Percentiles rank a stretch among this genome's conserved stretches.
Evolutionary conservation across 1,140 invertebrate genomes (phyloP).

Genomic region (Pararge aegeria): DNA sequence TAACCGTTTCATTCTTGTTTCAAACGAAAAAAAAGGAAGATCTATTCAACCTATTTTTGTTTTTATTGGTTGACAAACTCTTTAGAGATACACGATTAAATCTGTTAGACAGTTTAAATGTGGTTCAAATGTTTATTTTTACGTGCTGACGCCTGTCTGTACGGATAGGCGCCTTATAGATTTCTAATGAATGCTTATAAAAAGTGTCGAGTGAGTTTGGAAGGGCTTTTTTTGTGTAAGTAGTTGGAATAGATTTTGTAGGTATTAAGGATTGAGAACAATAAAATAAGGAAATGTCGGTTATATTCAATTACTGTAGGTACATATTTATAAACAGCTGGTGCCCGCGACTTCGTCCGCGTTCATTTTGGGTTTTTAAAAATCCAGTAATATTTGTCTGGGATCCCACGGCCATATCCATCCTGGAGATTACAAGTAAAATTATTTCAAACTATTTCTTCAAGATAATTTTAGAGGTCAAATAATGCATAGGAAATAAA

Average conservation of each 20-base stretch:
- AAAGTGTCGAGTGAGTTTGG: constrained; percentile 1
- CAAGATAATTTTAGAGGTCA: too few relatives aligned
- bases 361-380: too few relatives aligned
- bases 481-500: too few relatives aligned
- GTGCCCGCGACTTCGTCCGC: too few relatives aligned
- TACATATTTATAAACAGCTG: too few relatives aligned
- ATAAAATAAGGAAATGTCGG: too few relatives aligned
- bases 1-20: constrained; percentile 44
- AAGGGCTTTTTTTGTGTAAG: neutral
- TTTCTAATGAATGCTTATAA: constrained; percentile 12
- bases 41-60: constrained; percentile 52
- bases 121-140: constrained; percentile 23
- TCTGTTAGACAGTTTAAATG: constrained; percentile 21
- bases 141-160: constrained; percentile 23
- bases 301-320: too few relatives aligned
- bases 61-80: constrained; percentile 50
- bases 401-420: too few relatives aligned
- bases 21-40: constrained; percentile 32
- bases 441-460: too few relatives aligned
- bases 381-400: too few relatives aligned
- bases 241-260: neutral
- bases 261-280: neutral
- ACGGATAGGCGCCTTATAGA: constrained; percentile 19
- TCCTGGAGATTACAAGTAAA: too few relatives aligned
- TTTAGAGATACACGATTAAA: constrained; percentile 24